Conservation (phyloP, 1,140 invertebrate genomes). For the Diprion similis region DNA sequence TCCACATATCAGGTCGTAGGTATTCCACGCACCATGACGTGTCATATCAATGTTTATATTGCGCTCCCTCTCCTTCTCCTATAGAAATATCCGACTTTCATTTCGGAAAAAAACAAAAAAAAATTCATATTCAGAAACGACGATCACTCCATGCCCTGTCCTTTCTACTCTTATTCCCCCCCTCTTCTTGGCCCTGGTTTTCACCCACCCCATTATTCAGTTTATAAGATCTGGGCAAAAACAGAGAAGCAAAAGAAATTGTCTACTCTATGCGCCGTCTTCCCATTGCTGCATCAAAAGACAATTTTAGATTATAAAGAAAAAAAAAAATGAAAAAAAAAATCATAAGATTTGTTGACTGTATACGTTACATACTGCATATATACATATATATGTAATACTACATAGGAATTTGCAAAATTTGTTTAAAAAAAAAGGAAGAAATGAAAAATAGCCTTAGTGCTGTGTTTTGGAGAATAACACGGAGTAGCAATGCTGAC, state of each 20-base stretch:
- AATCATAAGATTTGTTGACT: conserved; percentile 60
- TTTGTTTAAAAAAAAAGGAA: not conserved
- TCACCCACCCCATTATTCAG: too few relatives aligned
- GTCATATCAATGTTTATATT: conserved; percentile 60
- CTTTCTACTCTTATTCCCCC: too few relatives aligned
- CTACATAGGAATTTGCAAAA: too few relatives aligned
- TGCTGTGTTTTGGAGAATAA: too few relatives aligned
- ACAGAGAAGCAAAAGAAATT: conserved; percentile 28
- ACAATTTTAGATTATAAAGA: conserved; percentile 34
- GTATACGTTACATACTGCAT: conserved; percentile 50
- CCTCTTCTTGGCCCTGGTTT: too few relatives aligned
- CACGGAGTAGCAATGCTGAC: too few relatives aligned
- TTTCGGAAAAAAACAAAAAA: not conserved
- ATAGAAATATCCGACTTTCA: not conserved
- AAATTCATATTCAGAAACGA: not conserved
- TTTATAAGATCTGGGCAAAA: conserved; percentile 48
- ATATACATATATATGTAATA: conserved; percentile 20
- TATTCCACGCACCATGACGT: conserved; percentile 47
- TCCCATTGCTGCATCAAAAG: conserved; percentile 61
- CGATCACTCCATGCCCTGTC: too few relatives aligned
- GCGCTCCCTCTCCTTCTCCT: conserved; percentile 22
- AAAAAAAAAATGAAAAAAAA: conserved; percentile 36
- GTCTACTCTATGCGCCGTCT: conserved; percentile 58
- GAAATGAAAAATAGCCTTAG: not conserved
- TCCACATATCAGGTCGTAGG: conserved; percentile 59